These are phyloP conservation scores for Protosalanx chinensis DNA, from an alignment of 2,797 vertebrate species.

Conservation along the genomic window DNA sequence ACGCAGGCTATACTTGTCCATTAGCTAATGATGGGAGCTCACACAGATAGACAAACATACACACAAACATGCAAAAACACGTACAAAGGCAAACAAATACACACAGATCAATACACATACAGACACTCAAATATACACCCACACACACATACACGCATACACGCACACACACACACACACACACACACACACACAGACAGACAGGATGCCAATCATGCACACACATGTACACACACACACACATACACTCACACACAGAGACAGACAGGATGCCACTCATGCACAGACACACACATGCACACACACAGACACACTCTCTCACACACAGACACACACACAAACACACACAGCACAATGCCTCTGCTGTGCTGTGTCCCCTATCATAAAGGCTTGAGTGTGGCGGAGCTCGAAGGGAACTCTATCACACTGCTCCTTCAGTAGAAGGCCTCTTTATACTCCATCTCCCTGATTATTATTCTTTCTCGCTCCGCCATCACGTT, in stretches of 20 bases:
- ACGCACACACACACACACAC: constrained; percentile 2
- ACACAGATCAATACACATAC: constrained; percentile 4
- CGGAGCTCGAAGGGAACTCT: constrained; percentile 38
- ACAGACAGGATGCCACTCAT: not conserved
- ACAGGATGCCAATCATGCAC: too few species aligned
- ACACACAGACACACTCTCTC: constrained; percentile 1
- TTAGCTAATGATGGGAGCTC: not conserved
- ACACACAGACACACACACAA: constrained; percentile 25
- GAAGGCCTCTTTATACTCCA: constrained; percentile 49
- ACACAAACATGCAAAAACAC: constrained; percentile 1
- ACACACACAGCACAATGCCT: constrained; percentile 26
- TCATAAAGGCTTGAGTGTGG: constrained; percentile 59
- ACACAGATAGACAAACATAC: not conserved
- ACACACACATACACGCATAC: not conserved
- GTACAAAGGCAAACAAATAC: not conserved
- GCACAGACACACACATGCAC: constrained; percentile 6
- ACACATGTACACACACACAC: not conserved
- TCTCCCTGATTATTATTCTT: constrained; percentile 54
- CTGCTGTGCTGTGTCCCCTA: constrained; percentile 41
- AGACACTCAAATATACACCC: not conserved
- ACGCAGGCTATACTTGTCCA: constrained; percentile 17
- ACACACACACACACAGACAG: not conserved
- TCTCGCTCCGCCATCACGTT: constrained; percentile 13
- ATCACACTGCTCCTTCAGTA: constrained; percentile 33
- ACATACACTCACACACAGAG: not conserved